These are phyloP conservation scores for Centroberyx gerrardi DNA, from an alignment of 2,797 vertebrate species.

Conservation along the genomic window DNA sequence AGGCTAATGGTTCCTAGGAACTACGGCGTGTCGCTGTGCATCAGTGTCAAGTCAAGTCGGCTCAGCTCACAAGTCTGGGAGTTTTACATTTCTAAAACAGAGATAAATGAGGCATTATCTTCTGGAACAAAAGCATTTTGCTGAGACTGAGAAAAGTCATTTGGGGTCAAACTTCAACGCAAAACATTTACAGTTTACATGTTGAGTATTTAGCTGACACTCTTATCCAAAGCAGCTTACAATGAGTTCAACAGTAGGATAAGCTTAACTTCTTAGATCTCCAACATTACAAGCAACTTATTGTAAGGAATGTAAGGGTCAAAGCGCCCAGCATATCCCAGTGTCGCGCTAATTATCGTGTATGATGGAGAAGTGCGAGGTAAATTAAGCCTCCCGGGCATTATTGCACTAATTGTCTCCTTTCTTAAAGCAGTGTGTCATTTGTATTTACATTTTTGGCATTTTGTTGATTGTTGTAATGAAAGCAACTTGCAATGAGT, in stretches of 20 bases:
- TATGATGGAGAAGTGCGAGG: too few relatives aligned
- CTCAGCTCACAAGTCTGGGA: slow-evolving; percentile 16
- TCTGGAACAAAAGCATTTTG: background rate
- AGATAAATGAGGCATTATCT: slow-evolving; percentile 13
- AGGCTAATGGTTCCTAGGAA: slow-evolving; percentile 44
- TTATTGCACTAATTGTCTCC: too few relatives aligned
- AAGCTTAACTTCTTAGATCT: too few relatives aligned
- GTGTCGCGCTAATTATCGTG: too few relatives aligned
- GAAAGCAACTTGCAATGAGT: too few relatives aligned
- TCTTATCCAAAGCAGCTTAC: background rate
- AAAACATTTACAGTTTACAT: background rate
- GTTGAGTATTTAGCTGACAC: background rate
- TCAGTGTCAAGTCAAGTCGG: slow-evolving; percentile 31
- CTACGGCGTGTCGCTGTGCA: slow-evolving; percentile 26
- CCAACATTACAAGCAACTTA: too few relatives aligned
- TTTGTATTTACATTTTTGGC: too few relatives aligned
- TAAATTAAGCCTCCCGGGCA: too few relatives aligned
- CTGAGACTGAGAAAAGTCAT: background rate
- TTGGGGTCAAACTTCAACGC: background rate
- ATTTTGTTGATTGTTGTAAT: too few relatives aligned
- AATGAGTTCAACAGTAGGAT: background rate
- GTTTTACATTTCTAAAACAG: background rate
- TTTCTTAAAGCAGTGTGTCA: too few relatives aligned
- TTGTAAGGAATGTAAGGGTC: too few relatives aligned
- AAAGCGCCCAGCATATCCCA: too few relatives aligned